Evolutionary conservation across 2,888 invertebrate species (phyloP), one percentile per base, ranked within the genome.

Genomic region (Lasioglossum zephyrum): DNA sequence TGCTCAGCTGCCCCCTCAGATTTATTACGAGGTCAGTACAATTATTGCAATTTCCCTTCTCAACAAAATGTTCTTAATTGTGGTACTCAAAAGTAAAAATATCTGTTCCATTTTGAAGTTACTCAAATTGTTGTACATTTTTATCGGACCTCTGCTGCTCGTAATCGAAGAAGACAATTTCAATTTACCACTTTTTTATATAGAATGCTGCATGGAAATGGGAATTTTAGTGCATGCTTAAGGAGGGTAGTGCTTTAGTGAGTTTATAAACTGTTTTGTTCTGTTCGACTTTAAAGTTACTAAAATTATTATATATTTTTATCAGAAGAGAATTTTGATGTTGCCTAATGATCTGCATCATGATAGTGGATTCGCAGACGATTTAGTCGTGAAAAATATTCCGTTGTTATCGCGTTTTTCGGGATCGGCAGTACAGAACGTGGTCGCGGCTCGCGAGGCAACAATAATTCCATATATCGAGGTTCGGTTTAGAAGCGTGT

Each of bases 391-490:
- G 16, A 8, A 31, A 36, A 63, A 63, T 63, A 63, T 63, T 63
- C 18, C 16, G 63, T 63, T 63, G 31, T 31, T 63, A 31, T 31
- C 63, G 31, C 31, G 63, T 63, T 63, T 63, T 63, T 63, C 31
- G 63, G 31, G 31, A 36, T 63, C 36, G 36, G 13, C 4, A n/a
- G 57, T 57, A 57, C 4, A 57, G 57, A 66, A 26, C 39, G 41
- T 31, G 31, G 57, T 49, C 76, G 73, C 66, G 57, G 73, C 76
- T 79, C 84, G 75, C 75, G 39, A 79, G 76, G 85, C 79, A 69
- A 79, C 85, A 73, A 85, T 85, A 85, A 85, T 85, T 84, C 75
- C 84, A 75, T 79, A 85, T 85, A 85, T 84, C 84, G 79, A 66
- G 36, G 84, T 47, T 72, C 85, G 84, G 76, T 69, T 69, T 84